Percentiles rank a stretch among this genome's conserved stretches.
Conservation (phyloP, 2,888 invertebrate genomes). For the Monochamus alternatus region DNA sequence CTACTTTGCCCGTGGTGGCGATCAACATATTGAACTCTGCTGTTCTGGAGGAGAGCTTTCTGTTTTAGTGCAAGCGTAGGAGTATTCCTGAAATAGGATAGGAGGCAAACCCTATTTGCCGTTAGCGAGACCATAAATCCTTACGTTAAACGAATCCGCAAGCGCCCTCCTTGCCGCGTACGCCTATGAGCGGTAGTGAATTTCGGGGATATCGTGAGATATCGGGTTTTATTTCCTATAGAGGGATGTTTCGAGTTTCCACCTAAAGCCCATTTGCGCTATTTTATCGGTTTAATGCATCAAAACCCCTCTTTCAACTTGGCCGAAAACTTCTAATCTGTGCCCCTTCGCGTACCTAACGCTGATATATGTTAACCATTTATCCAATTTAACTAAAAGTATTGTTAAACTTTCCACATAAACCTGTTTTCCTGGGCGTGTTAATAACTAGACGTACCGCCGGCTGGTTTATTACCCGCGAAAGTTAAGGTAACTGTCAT, state of each 20-base stretch:
- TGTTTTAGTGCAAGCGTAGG: too few species aligned
- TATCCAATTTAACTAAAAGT: slow-evolving; percentile 47
- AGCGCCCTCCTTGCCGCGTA: background rate
- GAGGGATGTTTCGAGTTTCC: slow-evolving; percentile 33
- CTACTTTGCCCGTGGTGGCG: too few species aligned
- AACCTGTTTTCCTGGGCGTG: slow-evolving; percentile 12
- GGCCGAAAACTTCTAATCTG: slow-evolving; percentile 44
- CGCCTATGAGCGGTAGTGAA: slow-evolving; percentile 19
- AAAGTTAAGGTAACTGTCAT: slow-evolving; percentile 18
- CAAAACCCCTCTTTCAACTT: slow-evolving; percentile 35
- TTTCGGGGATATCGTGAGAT: slow-evolving; percentile 23
- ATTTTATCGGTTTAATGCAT: slow-evolving; percentile 38
- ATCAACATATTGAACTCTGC: too few species aligned
- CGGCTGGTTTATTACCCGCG: slow-evolving; percentile 15
- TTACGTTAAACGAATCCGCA: slow-evolving; percentile 5
- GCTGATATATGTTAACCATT: slow-evolving; percentile 50
- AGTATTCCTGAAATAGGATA: background rate
- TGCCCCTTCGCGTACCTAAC: slow-evolving; percentile 46
- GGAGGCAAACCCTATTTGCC: slow-evolving; percentile 10
- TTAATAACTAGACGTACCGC: slow-evolving; percentile 16
- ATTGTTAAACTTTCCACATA: slow-evolving; percentile 35
- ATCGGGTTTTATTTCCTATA: slow-evolving; percentile 37
- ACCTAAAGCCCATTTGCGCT: slow-evolving; percentile 29
- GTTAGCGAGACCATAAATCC: slow-evolving; percentile 8
- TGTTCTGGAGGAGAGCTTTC: too few species aligned